Conservation (phyloP, 2,888 invertebrate genomes). For the Conops quadrifasciatus region DNA sequence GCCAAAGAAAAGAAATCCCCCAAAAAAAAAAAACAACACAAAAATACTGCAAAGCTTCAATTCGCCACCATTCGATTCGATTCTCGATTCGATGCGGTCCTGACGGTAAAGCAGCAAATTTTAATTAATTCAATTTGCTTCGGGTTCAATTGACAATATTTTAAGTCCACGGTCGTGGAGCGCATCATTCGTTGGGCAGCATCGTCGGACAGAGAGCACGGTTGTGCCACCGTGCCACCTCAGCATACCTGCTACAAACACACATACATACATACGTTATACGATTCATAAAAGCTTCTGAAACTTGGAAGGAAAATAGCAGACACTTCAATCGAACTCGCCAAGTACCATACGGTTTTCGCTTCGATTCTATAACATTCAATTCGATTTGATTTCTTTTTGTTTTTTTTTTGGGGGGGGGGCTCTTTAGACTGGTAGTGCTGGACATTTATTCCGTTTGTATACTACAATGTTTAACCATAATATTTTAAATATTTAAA, state of each 20-base stretch:
- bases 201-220: neutral
- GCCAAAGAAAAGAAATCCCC: too few species aligned
- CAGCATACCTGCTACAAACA: too few species aligned
- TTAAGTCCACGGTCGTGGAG: neutral
- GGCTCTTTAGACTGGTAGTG: too few species aligned
- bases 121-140: slow-evolving; percentile 27
- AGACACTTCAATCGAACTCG: neutral
- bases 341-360: neutral
- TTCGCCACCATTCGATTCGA: neutral
- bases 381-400: too few species aligned
- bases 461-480: too few species aligned
- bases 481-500: too few species aligned
- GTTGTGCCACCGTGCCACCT: neutral
- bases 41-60: neutral
- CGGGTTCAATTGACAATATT: slow-evolving; percentile 23
- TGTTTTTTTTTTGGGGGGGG: too few species aligned
- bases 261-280: neutral
- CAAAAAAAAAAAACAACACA: too few species aligned
- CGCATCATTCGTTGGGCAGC: slow-evolving; percentile 1
- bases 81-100: neutral
- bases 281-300: neutral
- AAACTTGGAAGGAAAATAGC: neutral
- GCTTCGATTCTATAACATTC: too few species aligned
- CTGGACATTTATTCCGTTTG: too few species aligned
- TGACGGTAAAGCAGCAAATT: neutral